A percentile compares a stretch with the other conserved stretches of the same genome.
Conservation (phyloP, 1,140 invertebrate genomes). For the Oryctes rhinoceros region DNA sequence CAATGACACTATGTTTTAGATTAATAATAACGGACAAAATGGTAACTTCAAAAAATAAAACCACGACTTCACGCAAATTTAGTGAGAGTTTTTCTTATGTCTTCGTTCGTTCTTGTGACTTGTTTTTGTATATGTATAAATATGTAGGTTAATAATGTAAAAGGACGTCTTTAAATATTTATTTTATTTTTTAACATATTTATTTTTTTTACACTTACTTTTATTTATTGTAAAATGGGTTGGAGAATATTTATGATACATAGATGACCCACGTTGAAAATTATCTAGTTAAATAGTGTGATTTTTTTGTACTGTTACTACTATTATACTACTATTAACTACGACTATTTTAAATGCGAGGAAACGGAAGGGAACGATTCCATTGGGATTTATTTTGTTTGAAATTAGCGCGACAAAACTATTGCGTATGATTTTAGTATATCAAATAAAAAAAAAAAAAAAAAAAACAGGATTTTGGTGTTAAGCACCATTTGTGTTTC, state of each 20-base stretch:
- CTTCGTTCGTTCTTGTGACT: not conserved
- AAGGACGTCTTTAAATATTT: not conserved
- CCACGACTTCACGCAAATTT: not conserved
- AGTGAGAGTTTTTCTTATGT: not conserved
- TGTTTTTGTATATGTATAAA: not conserved
- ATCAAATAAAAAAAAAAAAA: conserved; percentile 1
- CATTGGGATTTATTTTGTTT: not conserved
- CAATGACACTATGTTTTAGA: not conserved
- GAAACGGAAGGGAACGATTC: not conserved
- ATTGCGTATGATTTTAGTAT: not conserved
- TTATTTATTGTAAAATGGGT: conserved; percentile 15
- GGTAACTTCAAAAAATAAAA: too few species aligned
- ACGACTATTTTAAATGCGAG: too few species aligned
- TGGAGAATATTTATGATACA: not conserved
- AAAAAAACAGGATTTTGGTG: conserved; percentile 2
- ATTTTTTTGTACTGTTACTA: not conserved
- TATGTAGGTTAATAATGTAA: conserved; percentile 1
- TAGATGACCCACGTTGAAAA: not conserved
- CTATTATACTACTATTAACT: not conserved
- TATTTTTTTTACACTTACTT: conserved; percentile 5
- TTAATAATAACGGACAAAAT: too few species aligned
- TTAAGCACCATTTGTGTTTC: conserved; percentile 18
- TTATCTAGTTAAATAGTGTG: conserved; percentile 23
- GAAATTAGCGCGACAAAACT: too few species aligned
- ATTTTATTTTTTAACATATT: not conserved